A percentile compares a stretch with the other conserved stretches of the same genome.
Evolutionary conservation across 2,113 vertebrate species (phyloP).

Genomic region (Alouatta palliata): DNA sequence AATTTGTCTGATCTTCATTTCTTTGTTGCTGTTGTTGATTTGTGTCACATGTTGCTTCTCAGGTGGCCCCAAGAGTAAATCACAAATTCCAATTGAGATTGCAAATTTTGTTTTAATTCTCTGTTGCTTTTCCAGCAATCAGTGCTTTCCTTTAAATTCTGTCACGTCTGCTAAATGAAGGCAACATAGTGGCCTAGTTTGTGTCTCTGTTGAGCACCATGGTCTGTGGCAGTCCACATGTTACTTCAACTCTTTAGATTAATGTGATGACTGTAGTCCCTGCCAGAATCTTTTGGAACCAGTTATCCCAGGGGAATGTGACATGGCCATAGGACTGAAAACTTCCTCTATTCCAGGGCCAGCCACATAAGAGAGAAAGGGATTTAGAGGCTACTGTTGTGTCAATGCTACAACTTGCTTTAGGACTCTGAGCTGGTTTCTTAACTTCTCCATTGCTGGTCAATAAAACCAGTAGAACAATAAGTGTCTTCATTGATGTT

Average conservation of each 20-base stretch:
- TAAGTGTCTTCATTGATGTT: background rate
- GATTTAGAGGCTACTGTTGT: background rate
- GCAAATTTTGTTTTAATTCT: conserved; percentile 60
- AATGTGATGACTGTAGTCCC: background rate
- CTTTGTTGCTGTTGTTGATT: conserved; percentile 28
- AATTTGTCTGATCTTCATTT: background rate
- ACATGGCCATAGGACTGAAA: background rate
- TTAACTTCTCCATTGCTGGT: background rate
- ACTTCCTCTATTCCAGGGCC: background rate
- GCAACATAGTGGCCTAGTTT: background rate
- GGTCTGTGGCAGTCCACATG: background rate
- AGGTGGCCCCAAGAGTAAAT: background rate
- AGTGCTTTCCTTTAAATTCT: background rate
- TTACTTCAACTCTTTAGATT: background rate
- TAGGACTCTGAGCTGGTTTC: background rate
- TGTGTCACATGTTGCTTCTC: conserved; percentile 30
- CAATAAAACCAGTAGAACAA: background rate
- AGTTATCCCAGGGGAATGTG: background rate
- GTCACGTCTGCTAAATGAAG: conserved; percentile 35
- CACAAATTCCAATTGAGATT: background rate
- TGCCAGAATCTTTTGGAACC: background rate
- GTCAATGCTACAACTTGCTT: background rate
- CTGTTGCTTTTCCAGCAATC: background rate
- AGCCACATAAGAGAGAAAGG: background rate
- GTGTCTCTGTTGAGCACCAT: background rate